Evolutionary conservation across 2,888 invertebrate species (phyloP), one percentile per base, ranked within the genome.

Genomic region (Andrena trimmerana): DNA sequence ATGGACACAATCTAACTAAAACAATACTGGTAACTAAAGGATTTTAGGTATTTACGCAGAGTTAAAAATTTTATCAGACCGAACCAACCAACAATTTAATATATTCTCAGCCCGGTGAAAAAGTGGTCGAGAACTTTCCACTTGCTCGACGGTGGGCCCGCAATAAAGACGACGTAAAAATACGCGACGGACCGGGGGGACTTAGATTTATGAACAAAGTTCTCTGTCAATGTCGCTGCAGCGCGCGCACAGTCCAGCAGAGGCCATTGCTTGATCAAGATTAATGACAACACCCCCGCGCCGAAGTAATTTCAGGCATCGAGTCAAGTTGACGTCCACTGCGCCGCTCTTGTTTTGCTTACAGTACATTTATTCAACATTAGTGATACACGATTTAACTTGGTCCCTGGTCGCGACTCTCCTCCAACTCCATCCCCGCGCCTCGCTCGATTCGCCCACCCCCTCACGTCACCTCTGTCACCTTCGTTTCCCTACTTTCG

Each of bases 311-410:
- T 87, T 79, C 78, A 78, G 63, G 69, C 83, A 88, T 85, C 85
- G 81, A 87, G 86, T 78, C 84, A 82, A 84, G 83, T 86, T 85
- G 85, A 84, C 71, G 82, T 66, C 59, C 74, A 52, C 57, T 69
- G 29, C 48, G 31, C 54, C 24, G 52, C 63, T 66, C 82, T 79
- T 87, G 88, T 87, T 88, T 89, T 81, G 78, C 79, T 86, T 79
- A 89, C 87, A 71, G 77, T 87, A 88, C 89, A 88, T 88, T 88
- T 89, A 88, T 86, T 81, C 87, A 59, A 84, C 84, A 84, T 88
- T 89, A 88, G 87, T 87, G 78, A 88, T 89, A 89, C 85, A 82
- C 87, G 87, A 88, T 88, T 88, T 89, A 87, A 86, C 81, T 73
- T 74, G 54, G 63, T 66, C 74, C 63, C 57, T 29, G 20, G 72